These are phyloP conservation scores for Platichthys flesus DNA, from an alignment of 2,113 vertebrate species.

Conservation along the genomic window DNA sequence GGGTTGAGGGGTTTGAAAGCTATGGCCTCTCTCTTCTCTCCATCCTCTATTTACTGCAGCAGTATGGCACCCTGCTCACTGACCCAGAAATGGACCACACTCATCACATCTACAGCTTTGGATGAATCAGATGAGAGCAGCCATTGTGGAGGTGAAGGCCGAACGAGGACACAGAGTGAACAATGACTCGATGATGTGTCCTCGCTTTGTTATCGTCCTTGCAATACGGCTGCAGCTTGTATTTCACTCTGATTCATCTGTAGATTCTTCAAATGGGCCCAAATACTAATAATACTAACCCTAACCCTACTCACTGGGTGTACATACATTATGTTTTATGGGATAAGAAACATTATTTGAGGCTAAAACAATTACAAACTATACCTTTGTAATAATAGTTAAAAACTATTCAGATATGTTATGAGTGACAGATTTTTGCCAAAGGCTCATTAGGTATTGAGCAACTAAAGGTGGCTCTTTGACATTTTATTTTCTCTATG, in stretches of 20 bases:
- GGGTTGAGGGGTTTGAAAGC: constrained; percentile 39
- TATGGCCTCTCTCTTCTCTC: constrained; percentile 42
- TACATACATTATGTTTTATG: not conserved
- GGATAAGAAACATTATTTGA: too few species aligned
- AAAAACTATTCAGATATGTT: too few species aligned
- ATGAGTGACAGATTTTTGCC: too few species aligned
- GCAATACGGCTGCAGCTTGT: not conserved
- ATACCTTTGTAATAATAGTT: too few species aligned
- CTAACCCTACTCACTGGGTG: not conserved
- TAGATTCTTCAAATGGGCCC: not conserved
- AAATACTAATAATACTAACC: too few species aligned
- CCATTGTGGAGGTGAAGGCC: constrained; percentile 66
- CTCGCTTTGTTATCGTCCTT: not conserved
- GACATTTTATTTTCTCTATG: too few species aligned
- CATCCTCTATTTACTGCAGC: constrained; percentile 65
- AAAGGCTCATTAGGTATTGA: too few species aligned
- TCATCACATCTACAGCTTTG: constrained; percentile 81
- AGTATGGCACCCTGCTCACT: constrained; percentile 66
- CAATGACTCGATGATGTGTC: constrained; percentile 49
- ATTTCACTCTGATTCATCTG: not conserved
- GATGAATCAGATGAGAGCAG: constrained; percentile 72
- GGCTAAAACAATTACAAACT: too few species aligned
- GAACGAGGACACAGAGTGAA: constrained; percentile 4
- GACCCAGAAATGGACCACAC: constrained; percentile 81
- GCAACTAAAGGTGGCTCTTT: too few species aligned